Base-by-base conservation (phyloP, 1,140 invertebrate genomes). In the Tetragnatha versicolor region DNA sequence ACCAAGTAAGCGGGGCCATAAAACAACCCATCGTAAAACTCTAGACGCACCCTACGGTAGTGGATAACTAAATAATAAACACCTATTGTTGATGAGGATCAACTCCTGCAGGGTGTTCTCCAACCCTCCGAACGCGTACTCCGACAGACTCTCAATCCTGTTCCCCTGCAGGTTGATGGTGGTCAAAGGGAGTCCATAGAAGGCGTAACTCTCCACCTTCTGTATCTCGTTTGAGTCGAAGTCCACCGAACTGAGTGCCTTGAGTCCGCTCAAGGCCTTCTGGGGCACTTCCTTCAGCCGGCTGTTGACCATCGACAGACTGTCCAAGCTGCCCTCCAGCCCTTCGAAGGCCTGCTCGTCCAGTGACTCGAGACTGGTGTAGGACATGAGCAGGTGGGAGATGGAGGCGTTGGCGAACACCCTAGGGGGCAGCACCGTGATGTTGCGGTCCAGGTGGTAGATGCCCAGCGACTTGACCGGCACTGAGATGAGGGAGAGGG, bases 81-180 rank as follows among this genome's bases (percentile, higher is more conserved):
- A n/a, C 82, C 92, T 93, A 83, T 97, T 97, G 85, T 94, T 93
- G 2, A 93, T 91, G 27, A 96, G 87, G 85, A 94, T 93, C 63
- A 97, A 88, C 85, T 95, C 93, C 61, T 89, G 90, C 39, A 97
- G 86, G 31, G 91, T 91, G 66, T 90, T 89, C 84, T 95, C 94
- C 35, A 94, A 86, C 0, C 93, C 92, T 12, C 91, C 91, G 84
- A 95, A 95, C 1, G 92, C 93, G 84, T 93, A 91, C 83, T 95
- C 93, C 4, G 83, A 75, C 20, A 84, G 49, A 37, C 35, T 65
- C 3, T 91, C 92, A 83, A 94, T 91, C 81, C 91, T 90, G 86
- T 96, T 95, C 49, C 92, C 91, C 86, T 95, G 95, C 60, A 95
- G 86, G 83, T 92, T 94, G 5, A 97, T 86, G 84, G 94, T 94